Conservation (phyloP, 2,113 vertebrate genomes). For the Ifrita kowaldi region DNA sequence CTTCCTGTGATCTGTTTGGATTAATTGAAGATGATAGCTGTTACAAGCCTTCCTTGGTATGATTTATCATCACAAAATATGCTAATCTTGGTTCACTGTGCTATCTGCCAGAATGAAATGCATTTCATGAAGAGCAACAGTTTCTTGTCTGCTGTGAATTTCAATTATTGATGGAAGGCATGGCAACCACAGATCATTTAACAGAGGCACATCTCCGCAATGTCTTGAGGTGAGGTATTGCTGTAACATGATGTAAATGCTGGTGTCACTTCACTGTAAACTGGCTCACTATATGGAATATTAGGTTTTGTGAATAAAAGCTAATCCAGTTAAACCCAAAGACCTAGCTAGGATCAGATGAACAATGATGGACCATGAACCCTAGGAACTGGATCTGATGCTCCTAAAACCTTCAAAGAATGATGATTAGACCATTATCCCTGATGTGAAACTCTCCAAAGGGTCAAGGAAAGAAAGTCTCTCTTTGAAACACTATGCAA, state of each 20-base stretch:
- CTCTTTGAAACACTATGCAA: background rate
- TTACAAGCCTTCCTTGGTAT: background rate
- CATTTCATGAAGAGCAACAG: background rate
- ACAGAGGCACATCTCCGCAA: background rate
- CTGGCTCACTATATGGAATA: background rate
- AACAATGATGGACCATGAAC: background rate
- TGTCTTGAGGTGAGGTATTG: background rate
- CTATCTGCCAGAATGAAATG: background rate
- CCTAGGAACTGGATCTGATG: background rate
- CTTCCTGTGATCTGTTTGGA: background rate
- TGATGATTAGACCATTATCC: background rate
- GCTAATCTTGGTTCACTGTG: background rate
- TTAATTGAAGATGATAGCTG: background rate
- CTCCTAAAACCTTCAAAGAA: background rate
- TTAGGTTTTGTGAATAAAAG: background rate
- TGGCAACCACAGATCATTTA: background rate
- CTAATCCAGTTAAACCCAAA: background rate
- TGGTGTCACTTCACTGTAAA: background rate
- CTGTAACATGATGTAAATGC: background rate
- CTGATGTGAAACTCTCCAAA: background rate
- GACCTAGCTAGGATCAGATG: background rate
- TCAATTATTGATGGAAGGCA: background rate
- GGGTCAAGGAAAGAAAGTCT: background rate
- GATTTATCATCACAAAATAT: background rate
- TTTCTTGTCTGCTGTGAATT: background rate